Evolutionary conservation across 2,113 vertebrate genomes (phyloP).

Genomic region (Perca schrenkii): DNA sequence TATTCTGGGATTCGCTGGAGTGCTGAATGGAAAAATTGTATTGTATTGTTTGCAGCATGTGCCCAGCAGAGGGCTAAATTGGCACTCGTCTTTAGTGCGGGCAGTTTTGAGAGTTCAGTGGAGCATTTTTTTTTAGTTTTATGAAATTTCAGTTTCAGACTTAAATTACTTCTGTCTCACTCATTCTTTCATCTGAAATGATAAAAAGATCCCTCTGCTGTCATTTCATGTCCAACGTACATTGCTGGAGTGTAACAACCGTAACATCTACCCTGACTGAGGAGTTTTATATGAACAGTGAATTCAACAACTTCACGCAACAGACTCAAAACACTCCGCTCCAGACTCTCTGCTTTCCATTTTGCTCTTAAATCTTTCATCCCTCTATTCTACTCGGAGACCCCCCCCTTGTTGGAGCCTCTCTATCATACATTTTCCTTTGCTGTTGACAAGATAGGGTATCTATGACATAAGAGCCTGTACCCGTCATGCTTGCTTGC

Average conservation of each 20-base stretch:
- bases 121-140: slow-evolving; percentile 29
- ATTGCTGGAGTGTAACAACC: slow-evolving; percentile 20
- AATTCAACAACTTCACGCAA: slow-evolving; percentile 60
- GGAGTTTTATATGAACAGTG: slow-evolving; percentile 53
- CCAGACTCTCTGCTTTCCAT: slow-evolving; percentile 51
- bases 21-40: slow-evolving; percentile 43
- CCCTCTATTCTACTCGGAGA: slow-evolving; percentile 33
- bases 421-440: slow-evolving; percentile 59
- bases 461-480: slow-evolving; percentile 64
- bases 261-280: slow-evolving; percentile 40
- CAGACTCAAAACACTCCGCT: slow-evolving; percentile 20
- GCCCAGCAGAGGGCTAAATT: slow-evolving; percentile 59
- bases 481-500: slow-evolving; percentile 56
- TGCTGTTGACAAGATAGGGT: slow-evolving; percentile 64
- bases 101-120: slow-evolving; percentile 33
- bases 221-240: slow-evolving; percentile 24
- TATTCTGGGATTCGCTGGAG: slow-evolving; percentile 34
- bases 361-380: slow-evolving; percentile 65
- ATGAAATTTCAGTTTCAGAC: slow-evolving; percentile 36
- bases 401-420: slow-evolving; percentile 35
- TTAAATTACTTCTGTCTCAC: background rate
- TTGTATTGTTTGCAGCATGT: slow-evolving; percentile 27
- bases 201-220: slow-evolving; percentile 20
- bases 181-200: slow-evolving; percentile 30
- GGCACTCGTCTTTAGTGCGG: slow-evolving; percentile 29